Base-by-base conservation (phyloP, 2,797 vertebrate species). In the Lateolabrax maculatus region DNA sequence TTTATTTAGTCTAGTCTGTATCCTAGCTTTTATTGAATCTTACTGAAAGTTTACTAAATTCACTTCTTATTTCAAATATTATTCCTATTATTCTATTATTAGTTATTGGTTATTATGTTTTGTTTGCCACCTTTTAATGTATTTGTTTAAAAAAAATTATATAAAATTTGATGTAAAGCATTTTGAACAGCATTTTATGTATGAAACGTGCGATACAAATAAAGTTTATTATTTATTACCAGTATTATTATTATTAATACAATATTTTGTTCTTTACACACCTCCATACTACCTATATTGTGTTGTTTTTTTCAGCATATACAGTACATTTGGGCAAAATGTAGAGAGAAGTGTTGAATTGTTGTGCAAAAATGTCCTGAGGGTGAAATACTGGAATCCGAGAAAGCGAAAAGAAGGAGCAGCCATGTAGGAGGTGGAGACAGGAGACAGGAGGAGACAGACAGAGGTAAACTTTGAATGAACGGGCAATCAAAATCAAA, bases 401-500 rank as follows among this genome's bases (percentile, higher is more conserved):
- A 71, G 25, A 67, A n/a, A 67, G 52, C 44, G 13, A 41, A 46
- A 15, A 62, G 36, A 61, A 46, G 34, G 46, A n/a, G 34, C 9
- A 18, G 2, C 7, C 34, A 36, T 25, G 55, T 41, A 9, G 13
- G 66, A 64, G 39, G 27, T 4, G n/a, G n/a, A n/a, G n/a, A n/a
- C n/a, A n/a, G n/a, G n/a, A n/a, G n/a, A n/a, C n/a, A 34, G 31
- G 4, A 34, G 31, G 4, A 19, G 66, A 48, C 13, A 65, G 23
- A 23, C 41, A 41, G 49, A 37, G 29, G 36, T 52, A 55, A 80
- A 82, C 58, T 72, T 21, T 66, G 23, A 72, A 41, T 57, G 13
- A 76, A 66, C 21, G 62, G 34, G 13, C 46, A 68, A 80, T 86
- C 57, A 74, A 81, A 85, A 89, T 75, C 51, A 70, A 84, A 87